These are phyloP conservation scores for Argya squamiceps DNA, from an alignment of 2,797 vertebrate species.

Conservation along the genomic window DNA sequence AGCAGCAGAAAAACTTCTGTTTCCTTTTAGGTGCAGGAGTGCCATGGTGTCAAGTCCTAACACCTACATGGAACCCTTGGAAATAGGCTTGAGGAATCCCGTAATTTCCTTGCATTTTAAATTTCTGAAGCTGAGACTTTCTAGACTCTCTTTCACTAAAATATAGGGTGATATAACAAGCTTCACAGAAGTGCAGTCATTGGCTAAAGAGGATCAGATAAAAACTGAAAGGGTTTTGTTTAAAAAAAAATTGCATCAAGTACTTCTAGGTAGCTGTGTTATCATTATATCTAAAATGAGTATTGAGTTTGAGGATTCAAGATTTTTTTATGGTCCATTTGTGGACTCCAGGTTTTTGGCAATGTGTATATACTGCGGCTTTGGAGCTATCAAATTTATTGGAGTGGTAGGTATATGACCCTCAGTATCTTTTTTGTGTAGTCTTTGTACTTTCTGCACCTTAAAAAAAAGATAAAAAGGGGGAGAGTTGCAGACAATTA, in stretches of 20 bases:
- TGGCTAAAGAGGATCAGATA: background rate
- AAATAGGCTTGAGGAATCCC: background rate
- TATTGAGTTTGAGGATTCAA: background rate
- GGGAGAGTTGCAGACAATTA: accelerated
- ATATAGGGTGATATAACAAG: background rate
- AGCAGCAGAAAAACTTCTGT: background rate
- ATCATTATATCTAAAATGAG: background rate
- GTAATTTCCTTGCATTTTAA: background rate
- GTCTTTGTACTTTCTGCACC: background rate
- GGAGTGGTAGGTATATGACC: background rate
- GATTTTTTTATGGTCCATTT: background rate
- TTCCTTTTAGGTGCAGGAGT: background rate
- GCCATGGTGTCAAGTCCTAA: background rate
- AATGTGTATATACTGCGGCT: background rate
- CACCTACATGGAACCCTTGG: background rate
- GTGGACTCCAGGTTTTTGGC: background rate
- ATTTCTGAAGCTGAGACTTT: background rate
- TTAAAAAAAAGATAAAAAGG: background rate
- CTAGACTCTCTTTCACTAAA: background rate
- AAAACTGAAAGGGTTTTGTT: background rate
- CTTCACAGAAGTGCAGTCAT: background rate
- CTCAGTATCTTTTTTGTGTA: background rate
- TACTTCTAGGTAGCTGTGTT: background rate
- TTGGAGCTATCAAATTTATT: background rate
- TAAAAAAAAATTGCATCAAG: background rate